Evolutionary conservation across 2,888 invertebrate species (phyloP), one percentile per base, ranked within the genome.

Genomic region (Globia sparganii): DNA sequence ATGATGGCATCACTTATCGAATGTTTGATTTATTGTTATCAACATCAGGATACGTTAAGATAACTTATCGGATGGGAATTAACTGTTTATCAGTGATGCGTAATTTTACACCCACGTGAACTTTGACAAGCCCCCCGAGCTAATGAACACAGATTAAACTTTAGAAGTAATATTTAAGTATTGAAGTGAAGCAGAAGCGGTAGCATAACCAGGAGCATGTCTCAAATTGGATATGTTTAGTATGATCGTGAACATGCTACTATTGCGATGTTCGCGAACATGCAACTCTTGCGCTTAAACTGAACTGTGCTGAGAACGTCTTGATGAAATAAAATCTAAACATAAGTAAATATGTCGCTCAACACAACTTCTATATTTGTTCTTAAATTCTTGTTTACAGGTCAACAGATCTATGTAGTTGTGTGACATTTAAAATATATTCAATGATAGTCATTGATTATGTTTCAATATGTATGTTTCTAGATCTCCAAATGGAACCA

Each of bases 41-140:
- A 71, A 76, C 49, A 77, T 72, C 66, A 68, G 59, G 37, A 25
- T 64, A 58, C 75, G 75, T 80, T 78, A 71, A 28, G 75, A 83
- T 75, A 71, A 28, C 58, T 31, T 78, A 75, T 77, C 67, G 64
- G 62, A 66, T 61, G 49, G 58, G 61, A 58, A 71, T 72, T 69
- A 72, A 73, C 34, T 65, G 62, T 71, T 75, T 72, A 59, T 58
- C 56, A 64, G 64, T n/a, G 75, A 31, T 64, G 46, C 58, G 37
- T 46, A 61, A 58, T 62, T 34, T 69, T 37, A 37, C 53, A 28
- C 31, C 37, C 1, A 34, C 58, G 8, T 65, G 34, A 73, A 70
- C 46, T 56, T 40, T 43, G 40, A 72, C 59, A 21, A 40, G 37
- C 34, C 4, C 49, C 13, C 34, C 56, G 28, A 31, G 8, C 31